phyloP scores from a whole-genome alignment of 2,113 vertebrate genomes.

The Murina feae region DNA sequence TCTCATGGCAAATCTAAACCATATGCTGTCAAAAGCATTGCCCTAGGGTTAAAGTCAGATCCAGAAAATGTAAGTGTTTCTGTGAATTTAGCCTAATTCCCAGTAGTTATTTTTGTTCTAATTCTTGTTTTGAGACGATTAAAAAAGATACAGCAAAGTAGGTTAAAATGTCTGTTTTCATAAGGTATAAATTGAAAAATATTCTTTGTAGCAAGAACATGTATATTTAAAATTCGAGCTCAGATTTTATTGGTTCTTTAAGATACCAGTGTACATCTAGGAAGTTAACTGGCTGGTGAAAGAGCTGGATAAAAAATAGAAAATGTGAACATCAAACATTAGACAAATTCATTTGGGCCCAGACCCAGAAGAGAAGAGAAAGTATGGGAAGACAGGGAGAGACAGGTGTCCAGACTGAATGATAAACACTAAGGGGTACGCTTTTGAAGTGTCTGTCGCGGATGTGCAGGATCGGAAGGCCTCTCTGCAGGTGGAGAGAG shows the following conservation, averaged over 20 bases:
- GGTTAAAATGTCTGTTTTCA: background rate
- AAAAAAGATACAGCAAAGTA: background rate
- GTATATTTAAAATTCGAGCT: background rate
- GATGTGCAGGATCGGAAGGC: background rate
- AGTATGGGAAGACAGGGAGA: background rate
- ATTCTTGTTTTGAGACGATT: background rate
- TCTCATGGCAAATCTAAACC: conserved; percentile 50
- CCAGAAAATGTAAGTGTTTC: conserved; percentile 37
- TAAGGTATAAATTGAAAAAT: background rate
- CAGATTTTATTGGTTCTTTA: background rate
- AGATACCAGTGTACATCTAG: background rate
- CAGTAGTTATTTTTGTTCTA: conserved; percentile 39
- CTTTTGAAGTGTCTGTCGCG: background rate
- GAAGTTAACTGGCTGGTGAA: background rate
- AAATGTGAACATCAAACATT: background rate
- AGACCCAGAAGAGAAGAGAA: background rate
- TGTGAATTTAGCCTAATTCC: conserved; percentile 47
- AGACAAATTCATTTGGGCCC: background rate
- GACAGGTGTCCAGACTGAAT: accelerated
- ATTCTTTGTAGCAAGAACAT: background rate
- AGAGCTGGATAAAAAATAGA: background rate
- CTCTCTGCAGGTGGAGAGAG: too few species aligned
- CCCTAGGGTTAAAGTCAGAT: conserved; percentile 16
- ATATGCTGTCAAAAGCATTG: conserved; percentile 34
- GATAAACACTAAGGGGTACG: accelerated